phyloP scores from a whole-genome alignment of 2,888 invertebrate genomes.

The Griposia aprilina region DNA sequence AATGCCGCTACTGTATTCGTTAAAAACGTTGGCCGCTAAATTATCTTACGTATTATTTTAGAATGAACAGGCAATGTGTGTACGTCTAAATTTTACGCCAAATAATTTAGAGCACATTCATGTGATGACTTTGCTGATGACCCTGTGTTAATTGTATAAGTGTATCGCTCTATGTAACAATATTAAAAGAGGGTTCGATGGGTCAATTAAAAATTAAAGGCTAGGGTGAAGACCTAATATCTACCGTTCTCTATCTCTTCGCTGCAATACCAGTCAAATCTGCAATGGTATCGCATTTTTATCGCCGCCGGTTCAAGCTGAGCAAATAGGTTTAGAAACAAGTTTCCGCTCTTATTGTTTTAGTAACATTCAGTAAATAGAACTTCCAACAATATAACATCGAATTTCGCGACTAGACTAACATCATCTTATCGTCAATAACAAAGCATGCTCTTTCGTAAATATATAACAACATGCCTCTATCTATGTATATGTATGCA shows the following conservation, averaged over 20 bases:
- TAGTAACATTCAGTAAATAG: conserved; percentile 41
- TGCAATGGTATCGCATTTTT: conserved; percentile 18
- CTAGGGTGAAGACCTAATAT: background rate
- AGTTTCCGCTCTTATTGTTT: conserved; percentile 21
- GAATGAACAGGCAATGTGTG: conserved; percentile 38
- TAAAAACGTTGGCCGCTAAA: conserved; percentile 50
- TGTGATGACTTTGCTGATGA: conserved; percentile 36
- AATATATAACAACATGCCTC: conserved; percentile 61
- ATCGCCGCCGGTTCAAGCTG: background rate
- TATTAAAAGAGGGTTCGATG: background rate
- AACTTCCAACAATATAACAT: conserved; percentile 42
- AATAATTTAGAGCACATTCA: conserved; percentile 40
- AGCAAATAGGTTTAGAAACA: conserved; percentile 29
- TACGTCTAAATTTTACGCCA: conserved; percentile 27
- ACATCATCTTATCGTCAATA: conserved; percentile 60
- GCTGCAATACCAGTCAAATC: conserved; percentile 10
- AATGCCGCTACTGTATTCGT: conserved; percentile 58
- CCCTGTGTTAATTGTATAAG: conserved; percentile 8
- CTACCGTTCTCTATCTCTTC: background rate
- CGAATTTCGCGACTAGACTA: conserved; percentile 47
- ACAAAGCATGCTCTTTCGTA: conserved; percentile 68
- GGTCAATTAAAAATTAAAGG: background rate
- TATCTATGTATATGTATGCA: conserved; percentile 46
- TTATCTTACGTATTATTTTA: conserved; percentile 50
- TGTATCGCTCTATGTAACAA: conserved; percentile 22